Evolutionary conservation across 2,888 invertebrate species (phyloP).

Genomic region (Scaeva pyrastri): DNA sequence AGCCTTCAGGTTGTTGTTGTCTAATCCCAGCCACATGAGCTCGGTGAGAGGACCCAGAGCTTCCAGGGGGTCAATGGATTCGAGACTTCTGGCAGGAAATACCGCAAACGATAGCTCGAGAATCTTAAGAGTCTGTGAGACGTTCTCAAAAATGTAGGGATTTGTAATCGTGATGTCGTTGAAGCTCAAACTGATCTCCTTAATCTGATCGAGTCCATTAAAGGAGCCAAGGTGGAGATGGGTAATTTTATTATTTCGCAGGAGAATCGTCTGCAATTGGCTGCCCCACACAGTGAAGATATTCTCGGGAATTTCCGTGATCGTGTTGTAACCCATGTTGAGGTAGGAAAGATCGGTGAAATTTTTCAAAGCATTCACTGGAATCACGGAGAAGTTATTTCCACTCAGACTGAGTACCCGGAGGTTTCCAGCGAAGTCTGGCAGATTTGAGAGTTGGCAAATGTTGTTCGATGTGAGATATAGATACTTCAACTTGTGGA

Average conservation of each 20-base stretch:
- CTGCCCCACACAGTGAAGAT: slow-evolving; percentile 91
- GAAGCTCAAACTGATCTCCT: slow-evolving; percentile 95
- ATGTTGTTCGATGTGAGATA: slow-evolving; percentile 93
- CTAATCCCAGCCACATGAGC: slow-evolving; percentile 92
- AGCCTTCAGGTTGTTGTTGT: slow-evolving; percentile 93
- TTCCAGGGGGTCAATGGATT: slow-evolving; percentile 88
- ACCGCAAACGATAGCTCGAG: slow-evolving; percentile 94
- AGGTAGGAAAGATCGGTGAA: slow-evolving; percentile 92
- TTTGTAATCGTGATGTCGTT: slow-evolving; percentile 94
- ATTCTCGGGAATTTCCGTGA: slow-evolving; percentile 90
- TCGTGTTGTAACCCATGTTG: slow-evolving; percentile 94
- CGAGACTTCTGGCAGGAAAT: slow-evolving; percentile 85
- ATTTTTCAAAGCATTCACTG: slow-evolving; percentile 88
- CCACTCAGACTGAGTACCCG: slow-evolving; percentile 92
- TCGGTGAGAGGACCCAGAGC: slow-evolving; percentile 90
- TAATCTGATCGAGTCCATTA: slow-evolving; percentile 89
- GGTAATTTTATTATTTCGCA: slow-evolving; percentile 93
- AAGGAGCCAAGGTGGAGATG: slow-evolving; percentile 89
- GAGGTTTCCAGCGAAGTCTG: slow-evolving; percentile 85
- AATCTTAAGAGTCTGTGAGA: slow-evolving; percentile 90
- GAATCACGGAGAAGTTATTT: slow-evolving; percentile 90
- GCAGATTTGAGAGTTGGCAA: slow-evolving; percentile 86
- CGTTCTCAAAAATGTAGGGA: slow-evolving; percentile 90
- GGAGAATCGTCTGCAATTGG: slow-evolving; percentile 91
- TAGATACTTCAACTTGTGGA: slow-evolving; percentile 90